phyloP scores from a whole-genome alignment of 2,888 invertebrate species.

The Drosophila anomalata region DNA sequence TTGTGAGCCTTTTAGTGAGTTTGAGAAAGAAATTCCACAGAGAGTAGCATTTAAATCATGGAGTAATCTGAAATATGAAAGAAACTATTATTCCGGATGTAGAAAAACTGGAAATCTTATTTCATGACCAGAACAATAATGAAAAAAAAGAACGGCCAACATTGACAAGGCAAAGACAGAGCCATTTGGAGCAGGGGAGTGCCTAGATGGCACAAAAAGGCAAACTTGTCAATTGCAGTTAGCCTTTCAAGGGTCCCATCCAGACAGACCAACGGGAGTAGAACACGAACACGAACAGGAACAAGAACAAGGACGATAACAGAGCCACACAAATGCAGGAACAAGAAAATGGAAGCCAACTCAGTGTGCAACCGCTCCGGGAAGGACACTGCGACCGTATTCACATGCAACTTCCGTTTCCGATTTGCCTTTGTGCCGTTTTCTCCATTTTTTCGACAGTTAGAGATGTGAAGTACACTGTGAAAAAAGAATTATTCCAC shows the following conservation, averaged over 20 bases:
- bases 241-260: conserved; percentile 51
- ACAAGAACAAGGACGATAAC: conserved; percentile 5
- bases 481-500: neutral
- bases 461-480: conserved; percentile 14
- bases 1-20: conserved; percentile 38
- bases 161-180: conserved; percentile 52
- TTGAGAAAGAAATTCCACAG: conserved; percentile 42
- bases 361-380: conserved; percentile 56
- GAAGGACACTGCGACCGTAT: conserved; percentile 52
- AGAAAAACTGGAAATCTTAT: conserved; percentile 73
- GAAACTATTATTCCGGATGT: conserved; percentile 55
- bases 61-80: conserved; percentile 31
- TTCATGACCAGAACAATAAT: conserved; percentile 49
- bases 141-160: conserved; percentile 38
- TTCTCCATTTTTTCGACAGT: conserved; percentile 8
- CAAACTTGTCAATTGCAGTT: conserved; percentile 76
- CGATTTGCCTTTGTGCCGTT: conserved; percentile 67
- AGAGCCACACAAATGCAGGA: conserved; percentile 4
- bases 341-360: conserved; percentile 58
- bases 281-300: neutral
- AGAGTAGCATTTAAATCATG: conserved; percentile 10
- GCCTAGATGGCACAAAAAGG: conserved; percentile 48
- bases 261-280: conserved; percentile 28
- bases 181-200: conserved; percentile 20
- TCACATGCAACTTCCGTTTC: conserved; percentile 77